A percentile compares a stretch with the other conserved stretches of the same genome.
Conservation (phyloP, 2,888 invertebrate species). For the Eremobia ochroleuca region DNA sequence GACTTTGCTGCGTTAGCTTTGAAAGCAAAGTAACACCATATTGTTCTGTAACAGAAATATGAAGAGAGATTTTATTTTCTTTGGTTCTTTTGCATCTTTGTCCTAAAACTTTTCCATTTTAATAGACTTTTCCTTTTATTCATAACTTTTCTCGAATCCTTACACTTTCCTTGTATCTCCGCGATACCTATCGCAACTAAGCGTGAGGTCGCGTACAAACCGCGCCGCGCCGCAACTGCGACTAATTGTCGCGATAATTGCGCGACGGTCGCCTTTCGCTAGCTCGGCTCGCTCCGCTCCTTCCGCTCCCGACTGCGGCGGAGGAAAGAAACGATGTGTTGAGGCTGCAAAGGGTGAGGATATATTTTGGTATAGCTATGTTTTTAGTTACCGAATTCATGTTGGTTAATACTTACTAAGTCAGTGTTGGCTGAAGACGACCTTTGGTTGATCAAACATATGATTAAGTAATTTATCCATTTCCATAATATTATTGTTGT, state of each 20-base stretch:
- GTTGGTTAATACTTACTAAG: neutral
- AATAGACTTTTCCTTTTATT: neutral
- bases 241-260: slow-evolving; percentile 81
- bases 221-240: slow-evolving; percentile 57
- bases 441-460: neutral
- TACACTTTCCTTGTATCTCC: neutral
- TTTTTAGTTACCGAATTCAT: neutral
- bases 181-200: slow-evolving; percentile 53
- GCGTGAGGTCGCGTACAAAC: slow-evolving; percentile 47
- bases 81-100: neutral
- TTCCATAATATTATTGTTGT: neutral
- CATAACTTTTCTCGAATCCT: neutral
- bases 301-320: slow-evolving; percentile 61
- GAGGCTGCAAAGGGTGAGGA: slow-evolving; percentile 28
- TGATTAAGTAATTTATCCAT: neutral
- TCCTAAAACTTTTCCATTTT: neutral
- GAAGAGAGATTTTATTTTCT: neutral
- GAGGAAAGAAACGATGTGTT: slow-evolving; percentile 49
- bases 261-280: slow-evolving; percentile 65
- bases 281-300: slow-evolving; percentile 53
- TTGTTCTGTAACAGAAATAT: neutral
- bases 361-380: slow-evolving; percentile 5
- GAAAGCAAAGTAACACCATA: neutral
- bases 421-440: neutral
- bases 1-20: neutral